Base-by-base conservation (phyloP, 2,113 vertebrate species). In the Apteryx owenii region DNA sequence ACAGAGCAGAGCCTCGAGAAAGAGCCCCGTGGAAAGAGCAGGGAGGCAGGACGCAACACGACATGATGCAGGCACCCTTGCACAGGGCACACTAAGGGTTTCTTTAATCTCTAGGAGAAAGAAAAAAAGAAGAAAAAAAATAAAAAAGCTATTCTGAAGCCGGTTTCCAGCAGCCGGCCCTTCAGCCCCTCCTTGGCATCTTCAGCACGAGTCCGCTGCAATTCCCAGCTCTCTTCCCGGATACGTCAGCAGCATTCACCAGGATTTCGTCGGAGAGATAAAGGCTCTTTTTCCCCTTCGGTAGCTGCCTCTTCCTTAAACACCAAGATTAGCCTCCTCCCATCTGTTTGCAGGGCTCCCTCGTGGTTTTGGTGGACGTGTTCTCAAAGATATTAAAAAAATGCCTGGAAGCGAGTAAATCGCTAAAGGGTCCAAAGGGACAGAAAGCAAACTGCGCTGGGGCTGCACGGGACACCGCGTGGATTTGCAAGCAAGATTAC, bases 141-240 rank as follows among this genome's bases (percentile, higher is more conserved):
- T 62, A 2, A 53, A 18, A 28, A n/a, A 10, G 31, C 11, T 26
- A 42, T n/a, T 65, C 75, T 64, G 53, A 60, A 53, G 50, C 23
- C 3, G 12, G 33, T 79, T 61, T 23, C 2, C 48, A 46, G 40
- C 60, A 81, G 88, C 28, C 46, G 18, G 0, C 13, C 2, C 6
- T 4, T 60, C 28, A 16, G 26, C 25, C 23, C 31, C 17, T 83
- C 54, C 46, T 86, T 10, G 56, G 28, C 65, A 6, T 12, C 1
- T 0, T 38, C 21, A 46, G 51, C 1, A 2, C 2, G 40, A 26
- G 40, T 29, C 77, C 29, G 8, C 8, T 3, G 0, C 9, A 79
- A 4, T 61, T 81, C 68, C 80, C 85, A 85, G 50, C 16, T 65
- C 38, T 56, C 29, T 44, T 81, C 68, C 68, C 66, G 81, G 40